phyloP scores from a whole-genome alignment of 2,797 vertebrate species.

The Gadopsis bispinosus region DNA sequence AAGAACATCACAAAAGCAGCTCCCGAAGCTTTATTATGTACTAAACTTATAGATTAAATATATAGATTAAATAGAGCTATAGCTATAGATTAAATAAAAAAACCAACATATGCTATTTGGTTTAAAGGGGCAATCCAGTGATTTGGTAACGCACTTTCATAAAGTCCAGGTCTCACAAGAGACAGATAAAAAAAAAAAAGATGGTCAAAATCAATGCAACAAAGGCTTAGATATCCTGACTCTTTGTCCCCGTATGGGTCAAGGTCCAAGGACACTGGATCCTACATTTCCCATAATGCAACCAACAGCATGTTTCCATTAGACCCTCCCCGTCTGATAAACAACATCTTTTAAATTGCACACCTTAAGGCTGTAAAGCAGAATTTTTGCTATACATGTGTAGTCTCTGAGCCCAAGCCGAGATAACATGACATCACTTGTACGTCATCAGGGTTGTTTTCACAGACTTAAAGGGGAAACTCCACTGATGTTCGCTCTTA shows the following conservation, averaged over 20 bases:
- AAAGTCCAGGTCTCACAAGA: neutral
- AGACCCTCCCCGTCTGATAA: too few species aligned
- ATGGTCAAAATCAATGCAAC: neutral
- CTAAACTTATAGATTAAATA: too few species aligned
- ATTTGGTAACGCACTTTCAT: neutral
- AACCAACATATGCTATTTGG: neutral
- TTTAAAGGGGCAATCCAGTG: neutral
- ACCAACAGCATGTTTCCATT: neutral
- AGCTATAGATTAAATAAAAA: neutral
- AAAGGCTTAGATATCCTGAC: neutral
- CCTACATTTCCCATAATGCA: slow-evolving; percentile 1
- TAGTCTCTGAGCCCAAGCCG: neutral
- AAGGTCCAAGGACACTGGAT: neutral
- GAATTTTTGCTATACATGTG: neutral
- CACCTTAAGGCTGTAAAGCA: neutral
- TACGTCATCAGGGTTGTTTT: too few species aligned
- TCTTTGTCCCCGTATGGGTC: neutral
- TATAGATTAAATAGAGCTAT: too few species aligned
- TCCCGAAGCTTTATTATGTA: neutral
- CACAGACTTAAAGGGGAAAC: neutral
- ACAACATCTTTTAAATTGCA: too few species aligned
- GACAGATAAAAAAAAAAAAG: neutral
- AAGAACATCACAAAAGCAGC: neutral
- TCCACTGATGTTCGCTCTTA: too few species aligned
- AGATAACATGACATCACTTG: neutral